A percentile compares a stretch with the other conserved stretches of the same genome.
phyloP scores from a whole-genome alignment of 2,888 invertebrate species.

The Drosophila flavopinicola region DNA sequence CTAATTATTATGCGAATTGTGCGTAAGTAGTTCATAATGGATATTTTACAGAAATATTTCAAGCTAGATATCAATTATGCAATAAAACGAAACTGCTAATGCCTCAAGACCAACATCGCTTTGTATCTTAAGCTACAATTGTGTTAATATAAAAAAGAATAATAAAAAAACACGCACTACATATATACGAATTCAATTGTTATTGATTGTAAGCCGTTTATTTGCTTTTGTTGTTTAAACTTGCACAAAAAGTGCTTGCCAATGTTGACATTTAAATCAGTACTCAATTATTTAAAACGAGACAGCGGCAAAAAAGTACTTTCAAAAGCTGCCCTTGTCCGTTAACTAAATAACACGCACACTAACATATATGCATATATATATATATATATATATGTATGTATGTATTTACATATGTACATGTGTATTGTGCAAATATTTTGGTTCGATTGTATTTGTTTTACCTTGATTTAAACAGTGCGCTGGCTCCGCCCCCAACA shows the following conservation, averaged over 20 bases:
- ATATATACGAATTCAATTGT: neutral
- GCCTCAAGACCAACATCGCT: neutral
- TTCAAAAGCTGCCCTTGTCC: slow-evolving; percentile 21
- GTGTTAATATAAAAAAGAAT: neutral
- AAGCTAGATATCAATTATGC: too few relatives aligned
- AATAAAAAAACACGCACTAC: neutral
- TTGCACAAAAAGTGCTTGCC: slow-evolving; percentile 21
- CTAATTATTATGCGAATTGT: too few relatives aligned
- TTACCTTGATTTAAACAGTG: slow-evolving; percentile 75
- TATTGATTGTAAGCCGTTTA: slow-evolving; percentile 21
- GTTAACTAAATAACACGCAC: slow-evolving; percentile 37
- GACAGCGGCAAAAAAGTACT: slow-evolving; percentile 22
- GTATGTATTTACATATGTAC: too few relatives aligned
- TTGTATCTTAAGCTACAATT: neutral
- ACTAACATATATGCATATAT: slow-evolving; percentile 3
- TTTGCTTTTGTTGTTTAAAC: slow-evolving; percentile 26
- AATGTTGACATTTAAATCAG: slow-evolving; percentile 75
- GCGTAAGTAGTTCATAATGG: too few relatives aligned
- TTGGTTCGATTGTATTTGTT: slow-evolving; percentile 76
- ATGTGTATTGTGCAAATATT: slow-evolving; percentile 68
- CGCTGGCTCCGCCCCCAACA: slow-evolving; percentile 72
- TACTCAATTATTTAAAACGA: slow-evolving; percentile 71
- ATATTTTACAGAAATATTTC: too few relatives aligned
- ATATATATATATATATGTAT: slow-evolving; percentile 1
- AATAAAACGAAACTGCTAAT: neutral